A percentile compares a stretch with the other conserved stretches of the same genome.
phyloP scores from a whole-genome alignment of 2,113 vertebrate species.

The Aplodontia rufa region DNA sequence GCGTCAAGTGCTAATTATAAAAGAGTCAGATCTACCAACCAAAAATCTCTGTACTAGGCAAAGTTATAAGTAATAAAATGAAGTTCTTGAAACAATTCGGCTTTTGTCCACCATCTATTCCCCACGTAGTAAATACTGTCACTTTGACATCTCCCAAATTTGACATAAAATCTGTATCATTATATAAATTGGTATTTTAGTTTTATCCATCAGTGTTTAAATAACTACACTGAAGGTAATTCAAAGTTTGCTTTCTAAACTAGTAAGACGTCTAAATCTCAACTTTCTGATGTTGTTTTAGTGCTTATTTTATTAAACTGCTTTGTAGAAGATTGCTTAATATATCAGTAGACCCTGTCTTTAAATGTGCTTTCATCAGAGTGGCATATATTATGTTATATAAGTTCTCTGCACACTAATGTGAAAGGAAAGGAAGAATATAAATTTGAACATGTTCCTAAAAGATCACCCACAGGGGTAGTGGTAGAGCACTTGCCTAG shows the following conservation, averaged over 20 bases:
- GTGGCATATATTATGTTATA: not conserved
- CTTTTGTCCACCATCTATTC: not conserved
- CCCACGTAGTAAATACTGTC: not conserved
- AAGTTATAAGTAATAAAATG: slow-evolving; percentile 39
- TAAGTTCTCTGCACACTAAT: not conserved
- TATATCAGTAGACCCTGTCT: not conserved
- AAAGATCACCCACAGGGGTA: not conserved
- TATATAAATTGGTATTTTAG: not conserved
- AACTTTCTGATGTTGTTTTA: not conserved
- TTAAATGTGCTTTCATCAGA: slow-evolving; percentile 30
- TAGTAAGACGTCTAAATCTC: not conserved
- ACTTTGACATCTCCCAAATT: slow-evolving; percentile 30
- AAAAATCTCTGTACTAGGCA: slow-evolving; percentile 26
- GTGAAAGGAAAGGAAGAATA: not conserved
- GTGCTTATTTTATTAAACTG: slow-evolving; percentile 11
- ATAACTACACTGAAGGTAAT: not conserved
- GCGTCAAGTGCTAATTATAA: slow-evolving; percentile 59
- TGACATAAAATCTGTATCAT: not conserved
- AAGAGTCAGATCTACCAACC: slow-evolving; percentile 45
- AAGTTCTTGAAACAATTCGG: slow-evolving; percentile 41
- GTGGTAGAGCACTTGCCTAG: not conserved
- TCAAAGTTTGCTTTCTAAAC: slow-evolving; percentile 34
- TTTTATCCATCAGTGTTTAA: not conserved
- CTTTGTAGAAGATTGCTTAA: not conserved
- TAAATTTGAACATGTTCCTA: not conserved